Base-by-base conservation (phyloP, 2,888 invertebrate genomes). In the Gryllus longicercus region DNA sequence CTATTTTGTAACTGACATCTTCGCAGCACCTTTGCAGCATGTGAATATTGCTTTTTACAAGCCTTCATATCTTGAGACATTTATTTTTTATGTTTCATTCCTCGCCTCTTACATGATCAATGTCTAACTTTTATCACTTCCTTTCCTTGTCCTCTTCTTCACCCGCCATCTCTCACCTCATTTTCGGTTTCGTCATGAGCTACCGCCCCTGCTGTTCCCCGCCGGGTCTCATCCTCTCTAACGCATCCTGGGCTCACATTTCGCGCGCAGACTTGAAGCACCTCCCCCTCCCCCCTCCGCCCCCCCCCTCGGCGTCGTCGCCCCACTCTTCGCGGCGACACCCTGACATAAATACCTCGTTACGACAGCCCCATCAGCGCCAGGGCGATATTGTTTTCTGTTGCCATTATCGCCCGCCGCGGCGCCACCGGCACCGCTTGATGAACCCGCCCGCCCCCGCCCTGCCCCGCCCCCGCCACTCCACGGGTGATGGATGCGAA, bases 371-470 rank as follows among this genome's bases (percentile, higher is more conserved):
- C 63, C 63, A 63, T 14, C 63, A n/a, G 63, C 38, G 63, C n/a
- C 63, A 63, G 12, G 63, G 63, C 63, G 63, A 63, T 63, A 63
- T 63, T 63, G 63, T 63, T 63, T 38, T 63, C 63, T 63, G 63
- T 63, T 63, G 63, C 63, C 63, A 63, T 63, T 63, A 63, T 63
- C 63, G 63, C 63, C 63, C 63, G 3, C 63, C n/a, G 63, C 16
- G 63, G 63, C 63, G 63, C 63, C 63, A n/a, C 63, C n/a, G 63
- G 14, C 63, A 4, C n/a, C 63, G 63, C 63, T 63, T 63, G 63
- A 63, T 63, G 63, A 63, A 14, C 63, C 63, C n/a, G 16, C 51
- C 2, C 16, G 1, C 1, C 63, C 63, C n/a, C 63, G 63, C 63
- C n/a, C 63, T 3, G 0, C 63, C 63, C n/a, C 3, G 11, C 63